Evolutionary conservation across 2,888 invertebrate species (phyloP), one percentile per base, ranked within the genome.

Genomic region (Sceliomorpha sp.): DNA sequence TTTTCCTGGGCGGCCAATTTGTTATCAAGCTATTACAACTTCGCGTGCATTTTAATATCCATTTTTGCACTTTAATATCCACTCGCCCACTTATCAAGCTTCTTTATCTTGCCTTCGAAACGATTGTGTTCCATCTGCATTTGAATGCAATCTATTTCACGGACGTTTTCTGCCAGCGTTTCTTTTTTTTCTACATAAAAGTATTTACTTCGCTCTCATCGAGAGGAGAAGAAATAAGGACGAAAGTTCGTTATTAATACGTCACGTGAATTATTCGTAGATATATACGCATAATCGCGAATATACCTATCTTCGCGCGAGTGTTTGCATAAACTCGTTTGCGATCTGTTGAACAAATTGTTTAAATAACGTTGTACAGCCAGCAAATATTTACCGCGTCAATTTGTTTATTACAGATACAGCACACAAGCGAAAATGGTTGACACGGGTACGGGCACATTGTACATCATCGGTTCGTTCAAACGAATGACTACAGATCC

Each of bases 361-460:
- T n/a, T n/a, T n/a, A n/a, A n/a, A n/a, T n/a, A n/a, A n/a, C n/a
- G n/a, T n/a, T n/a, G n/a, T n/a, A n/a, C n/a, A n/a, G n/a, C n/a
- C n/a, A n/a, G n/a, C n/a, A n/a, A n/a, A n/a, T n/a, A n/a, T n/a
- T n/a, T n/a, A n/a, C n/a, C n/a, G n/a, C n/a, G n/a, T n/a, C n/a
- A n/a, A n/a, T n/a, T n/a, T n/a, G 64, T 60, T 80, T 86, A 80
- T 89, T 89, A 13, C 89, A 93, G 93, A 82, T 92, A 92, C 81
- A 93, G 92, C 78, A 94, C 95, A 29, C 93, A 93, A 76, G 96
- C 94, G 0, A 93, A 94, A 85, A 94, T 96, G 93, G 91, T 94
- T 58, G 93, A 94, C 84, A 93, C 93, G 77, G 95, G 94, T 44
- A 91, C 91, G 73, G 95, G 94, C 10, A 93, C 94, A n/a, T 91